These are phyloP conservation scores for Pyrgilauda ruficollis DNA, from an alignment of 2,113 vertebrate species.

Conservation along the genomic window DNA sequence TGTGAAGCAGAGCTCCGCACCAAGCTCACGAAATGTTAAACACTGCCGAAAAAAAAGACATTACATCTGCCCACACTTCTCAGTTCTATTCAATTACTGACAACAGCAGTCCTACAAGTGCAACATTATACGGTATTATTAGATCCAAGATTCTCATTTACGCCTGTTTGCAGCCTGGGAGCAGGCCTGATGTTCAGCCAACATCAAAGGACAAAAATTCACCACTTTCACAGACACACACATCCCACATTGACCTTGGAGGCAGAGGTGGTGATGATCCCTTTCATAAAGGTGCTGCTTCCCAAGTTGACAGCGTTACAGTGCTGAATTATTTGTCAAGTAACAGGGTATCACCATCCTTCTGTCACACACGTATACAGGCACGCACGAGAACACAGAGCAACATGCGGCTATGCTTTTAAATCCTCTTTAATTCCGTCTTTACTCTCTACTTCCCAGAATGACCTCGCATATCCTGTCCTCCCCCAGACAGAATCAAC, in stretches of 20 bases:
- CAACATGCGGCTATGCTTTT: neutral
- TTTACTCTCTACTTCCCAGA: slow-evolving; percentile 26
- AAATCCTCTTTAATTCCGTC: slow-evolving; percentile 61
- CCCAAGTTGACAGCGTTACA: slow-evolving; percentile 3
- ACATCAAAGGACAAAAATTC: slow-evolving; percentile 13
- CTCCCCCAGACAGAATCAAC: neutral
- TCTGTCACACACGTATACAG: neutral
- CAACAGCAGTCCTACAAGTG: slow-evolving; percentile 3
- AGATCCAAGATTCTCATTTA: slow-evolving; percentile 20
- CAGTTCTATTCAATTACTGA: slow-evolving; percentile 39
- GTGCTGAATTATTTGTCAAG: neutral
- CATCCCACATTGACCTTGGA: slow-evolving; percentile 35
- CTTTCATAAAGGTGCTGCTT: neutral
- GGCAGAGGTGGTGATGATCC: neutral
- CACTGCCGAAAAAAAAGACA: slow-evolving; percentile 37
- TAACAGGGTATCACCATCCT: neutral
- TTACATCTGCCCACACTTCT: slow-evolving; percentile 36
- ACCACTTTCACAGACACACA: slow-evolving; percentile 31
- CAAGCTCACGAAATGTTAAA: slow-evolving; percentile 54
- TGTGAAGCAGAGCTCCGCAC: slow-evolving; percentile 8
- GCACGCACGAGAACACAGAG: neutral
- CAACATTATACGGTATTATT: slow-evolving; percentile 22
- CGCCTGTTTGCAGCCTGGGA: neutral
- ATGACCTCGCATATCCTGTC: slow-evolving; percentile 22
- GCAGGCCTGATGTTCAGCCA: slow-evolving; percentile 29